phyloP scores from a whole-genome alignment of 2,888 invertebrate species.

The Dicycla oo region DNA sequence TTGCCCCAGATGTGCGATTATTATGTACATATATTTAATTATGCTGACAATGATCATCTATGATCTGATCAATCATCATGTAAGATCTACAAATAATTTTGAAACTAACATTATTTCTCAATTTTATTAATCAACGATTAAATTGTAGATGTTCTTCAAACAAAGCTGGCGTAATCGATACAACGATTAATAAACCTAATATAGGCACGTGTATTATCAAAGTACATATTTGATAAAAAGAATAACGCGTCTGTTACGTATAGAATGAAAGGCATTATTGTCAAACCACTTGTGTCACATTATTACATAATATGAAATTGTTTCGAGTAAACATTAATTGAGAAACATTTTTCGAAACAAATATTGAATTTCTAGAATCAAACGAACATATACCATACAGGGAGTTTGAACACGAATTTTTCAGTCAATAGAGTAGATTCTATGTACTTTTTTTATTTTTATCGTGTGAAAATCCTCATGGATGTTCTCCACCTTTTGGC shows the following conservation, averaged over 20 bases:
- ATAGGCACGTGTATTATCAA: conserved; percentile 2
- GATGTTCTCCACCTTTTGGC: too few relatives aligned
- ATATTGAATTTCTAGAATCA: background rate
- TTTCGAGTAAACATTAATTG: background rate
- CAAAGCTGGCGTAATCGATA: background rate
- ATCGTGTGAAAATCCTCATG: too few relatives aligned
- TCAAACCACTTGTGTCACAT: conserved; percentile 11
- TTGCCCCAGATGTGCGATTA: too few relatives aligned
- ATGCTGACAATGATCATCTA: background rate
- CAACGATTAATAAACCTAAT: background rate
- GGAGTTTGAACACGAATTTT: background rate
- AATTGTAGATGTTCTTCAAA: background rate
- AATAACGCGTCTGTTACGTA: conserved; percentile 5
- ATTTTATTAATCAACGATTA: background rate
- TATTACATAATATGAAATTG: conserved; percentile 8
- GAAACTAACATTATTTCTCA: background rate
- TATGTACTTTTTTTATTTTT: too few relatives aligned
- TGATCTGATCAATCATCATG: too few relatives aligned
- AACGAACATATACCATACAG: background rate
- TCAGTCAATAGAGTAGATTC: background rate
- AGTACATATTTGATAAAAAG: conserved; percentile 32
- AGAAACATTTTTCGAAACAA: background rate
- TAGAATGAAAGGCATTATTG: conserved; percentile 21
- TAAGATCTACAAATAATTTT: background rate
- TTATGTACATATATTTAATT: too few relatives aligned